These are phyloP conservation scores for Oreotrochilus melanogaster DNA, from an alignment of 2,113 vertebrate genomes.

Conservation along the genomic window DNA sequence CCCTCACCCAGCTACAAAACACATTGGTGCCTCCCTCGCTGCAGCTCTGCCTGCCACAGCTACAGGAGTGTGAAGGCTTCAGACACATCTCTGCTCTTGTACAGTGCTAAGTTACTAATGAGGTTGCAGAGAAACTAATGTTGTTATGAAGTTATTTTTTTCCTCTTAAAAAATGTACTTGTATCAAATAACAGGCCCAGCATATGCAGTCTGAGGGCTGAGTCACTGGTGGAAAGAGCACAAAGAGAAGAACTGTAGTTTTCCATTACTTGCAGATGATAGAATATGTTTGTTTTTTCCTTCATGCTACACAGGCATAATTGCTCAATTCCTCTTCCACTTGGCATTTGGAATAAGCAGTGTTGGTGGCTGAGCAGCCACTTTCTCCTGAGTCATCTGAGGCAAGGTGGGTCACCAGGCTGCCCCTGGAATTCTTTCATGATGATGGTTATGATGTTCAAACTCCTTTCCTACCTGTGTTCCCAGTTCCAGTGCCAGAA, in stretches of 20 bases:
- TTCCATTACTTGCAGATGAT: neutral
- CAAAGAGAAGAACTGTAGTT: neutral
- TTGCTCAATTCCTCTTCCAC: neutral
- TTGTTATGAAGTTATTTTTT: neutral
- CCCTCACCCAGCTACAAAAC: neutral
- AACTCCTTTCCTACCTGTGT: neutral
- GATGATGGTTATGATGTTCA: neutral
- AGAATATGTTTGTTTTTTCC: neutral
- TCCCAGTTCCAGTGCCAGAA: neutral
- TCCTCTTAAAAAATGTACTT: neutral
- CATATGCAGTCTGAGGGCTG: neutral
- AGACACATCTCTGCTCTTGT: fast-evolving
- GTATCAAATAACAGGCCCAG: neutral
- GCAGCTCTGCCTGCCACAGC: fast-evolving
- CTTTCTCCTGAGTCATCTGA: neutral
- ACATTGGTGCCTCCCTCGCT: fast-evolving
- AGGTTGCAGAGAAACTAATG: neutral
- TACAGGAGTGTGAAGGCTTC: neutral
- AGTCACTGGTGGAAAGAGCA: neutral
- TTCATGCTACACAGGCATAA: neutral
- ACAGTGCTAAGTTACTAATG: neutral
- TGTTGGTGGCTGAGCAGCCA: neutral
- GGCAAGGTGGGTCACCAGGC: neutral
- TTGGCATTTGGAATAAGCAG: neutral
- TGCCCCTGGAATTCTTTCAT: neutral